Percentiles rank a stretch among this genome's conserved stretches.
phyloP scores from a whole-genome alignment of 1,140 invertebrate genomes.

The Brachionus plicatilis region DNA sequence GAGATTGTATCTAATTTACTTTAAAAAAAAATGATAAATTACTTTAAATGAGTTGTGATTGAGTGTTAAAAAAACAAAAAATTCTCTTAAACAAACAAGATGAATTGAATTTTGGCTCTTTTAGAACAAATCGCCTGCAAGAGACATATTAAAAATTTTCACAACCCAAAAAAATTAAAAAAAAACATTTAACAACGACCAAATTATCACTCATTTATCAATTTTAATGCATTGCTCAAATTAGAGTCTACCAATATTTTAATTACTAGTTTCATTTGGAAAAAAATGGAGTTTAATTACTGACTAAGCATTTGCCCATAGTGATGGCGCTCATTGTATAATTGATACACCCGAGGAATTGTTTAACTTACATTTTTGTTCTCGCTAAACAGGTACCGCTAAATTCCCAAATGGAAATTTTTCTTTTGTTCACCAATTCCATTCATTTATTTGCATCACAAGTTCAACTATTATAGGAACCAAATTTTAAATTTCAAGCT shows the following conservation, averaged over 20 bases:
- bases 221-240: background rate
- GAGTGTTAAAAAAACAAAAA: background rate
- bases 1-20: background rate
- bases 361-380: background rate
- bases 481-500: background rate
- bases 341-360: background rate
- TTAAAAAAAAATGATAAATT: background rate
- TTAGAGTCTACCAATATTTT: background rate
- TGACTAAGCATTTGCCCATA: background rate
- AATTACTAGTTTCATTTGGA: background rate
- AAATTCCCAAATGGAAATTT: background rate
- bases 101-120: background rate
- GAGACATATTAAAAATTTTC: background rate
- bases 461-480: background rate
- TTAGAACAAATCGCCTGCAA: background rate
- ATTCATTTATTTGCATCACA: background rate
- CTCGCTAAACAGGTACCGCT: background rate
- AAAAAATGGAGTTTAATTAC: background rate
- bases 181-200: background rate
- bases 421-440: background rate
- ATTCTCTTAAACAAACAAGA: background rate
- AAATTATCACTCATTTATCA: background rate
- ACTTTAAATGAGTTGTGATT: background rate
- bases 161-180: background rate
- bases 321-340: background rate